These are phyloP conservation scores for Notolepis coatsorum DNA, from an alignment of 2,797 vertebrate genomes.

Conservation along the genomic window DNA sequence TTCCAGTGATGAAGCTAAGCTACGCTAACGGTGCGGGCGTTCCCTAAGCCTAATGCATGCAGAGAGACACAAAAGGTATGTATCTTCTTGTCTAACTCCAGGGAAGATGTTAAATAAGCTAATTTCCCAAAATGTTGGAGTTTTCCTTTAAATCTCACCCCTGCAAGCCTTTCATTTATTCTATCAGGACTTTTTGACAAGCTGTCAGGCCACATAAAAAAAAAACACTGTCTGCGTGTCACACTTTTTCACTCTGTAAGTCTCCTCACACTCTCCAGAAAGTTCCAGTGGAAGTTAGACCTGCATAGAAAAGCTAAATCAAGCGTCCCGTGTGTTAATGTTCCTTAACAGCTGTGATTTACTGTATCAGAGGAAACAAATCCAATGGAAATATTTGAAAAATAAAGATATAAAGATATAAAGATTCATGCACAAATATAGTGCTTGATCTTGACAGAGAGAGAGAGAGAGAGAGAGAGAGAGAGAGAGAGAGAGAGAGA, in stretches of 20 bases:
- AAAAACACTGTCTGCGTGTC: conserved; percentile 25
- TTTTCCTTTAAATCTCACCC: neutral
- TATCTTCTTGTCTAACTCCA: too few relatives aligned
- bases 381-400: too few relatives aligned
- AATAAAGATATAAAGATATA: neutral
- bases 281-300: neutral
- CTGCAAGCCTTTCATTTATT: conserved; percentile 10
- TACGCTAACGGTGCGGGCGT: too few relatives aligned
- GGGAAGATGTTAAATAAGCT: too few relatives aligned
- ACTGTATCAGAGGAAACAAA: neutral
- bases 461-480: neutral
- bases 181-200: conserved; percentile 33
- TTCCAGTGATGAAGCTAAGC: too few relatives aligned
- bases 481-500: too few relatives aligned
- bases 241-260: too few relatives aligned
- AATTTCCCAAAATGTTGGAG: too few relatives aligned
- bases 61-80: too few relatives aligned
- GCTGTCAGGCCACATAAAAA: conserved; percentile 43
- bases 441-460: neutral
- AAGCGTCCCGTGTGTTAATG: neutral
- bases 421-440: neutral
- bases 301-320: neutral
- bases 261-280: too few relatives aligned
- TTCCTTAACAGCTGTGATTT: neutral
- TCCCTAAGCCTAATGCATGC: too few relatives aligned